Percentiles rank a stretch among this genome's conserved stretches.
Conservation (phyloP, 2,888 invertebrate genomes). For the Meandrusa payeni region DNA sequence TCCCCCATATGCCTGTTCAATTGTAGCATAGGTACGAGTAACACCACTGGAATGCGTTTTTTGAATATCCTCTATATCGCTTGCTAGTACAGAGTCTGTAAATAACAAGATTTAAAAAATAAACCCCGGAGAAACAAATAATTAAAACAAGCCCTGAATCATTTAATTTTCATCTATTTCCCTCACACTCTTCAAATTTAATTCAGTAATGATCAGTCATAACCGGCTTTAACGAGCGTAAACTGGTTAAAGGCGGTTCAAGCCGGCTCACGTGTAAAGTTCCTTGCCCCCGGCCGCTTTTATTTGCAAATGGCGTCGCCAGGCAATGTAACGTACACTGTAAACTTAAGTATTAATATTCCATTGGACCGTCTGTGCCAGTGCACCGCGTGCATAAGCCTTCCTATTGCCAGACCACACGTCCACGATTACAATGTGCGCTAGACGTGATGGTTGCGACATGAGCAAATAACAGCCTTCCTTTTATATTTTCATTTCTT, state of each 20-base stretch:
- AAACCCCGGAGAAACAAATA: too few relatives aligned
- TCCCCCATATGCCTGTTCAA: too few relatives aligned
- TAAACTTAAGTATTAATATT: conserved; percentile 30
- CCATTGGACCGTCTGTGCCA: conserved; percentile 29
- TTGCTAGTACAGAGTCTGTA: too few relatives aligned
- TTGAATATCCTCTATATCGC: too few relatives aligned
- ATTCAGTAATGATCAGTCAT: conserved; percentile 11
- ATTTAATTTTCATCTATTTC: too few relatives aligned
- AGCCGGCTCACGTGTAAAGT: conserved; percentile 20
- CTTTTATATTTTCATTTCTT: too few relatives aligned
- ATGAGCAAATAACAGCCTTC: too few relatives aligned
- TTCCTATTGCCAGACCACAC: neutral
- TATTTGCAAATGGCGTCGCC: conserved; percentile 23
- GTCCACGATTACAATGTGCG: neutral
- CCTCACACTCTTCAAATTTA: too few relatives aligned
- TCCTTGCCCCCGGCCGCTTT: conserved; percentile 17
- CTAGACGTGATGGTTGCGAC: neutral
- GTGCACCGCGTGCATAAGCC: conserved; percentile 3
- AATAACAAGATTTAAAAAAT: too few relatives aligned
- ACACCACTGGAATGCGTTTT: too few relatives aligned
- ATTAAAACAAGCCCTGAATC: too few relatives aligned
- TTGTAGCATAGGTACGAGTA: too few relatives aligned
- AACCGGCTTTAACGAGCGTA: conserved; percentile 24
- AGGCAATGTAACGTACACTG: conserved; percentile 16
- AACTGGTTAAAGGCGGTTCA: conserved; percentile 22